Base-by-base conservation (phyloP, 2,888 invertebrate species). In the Labia minor region DNA sequence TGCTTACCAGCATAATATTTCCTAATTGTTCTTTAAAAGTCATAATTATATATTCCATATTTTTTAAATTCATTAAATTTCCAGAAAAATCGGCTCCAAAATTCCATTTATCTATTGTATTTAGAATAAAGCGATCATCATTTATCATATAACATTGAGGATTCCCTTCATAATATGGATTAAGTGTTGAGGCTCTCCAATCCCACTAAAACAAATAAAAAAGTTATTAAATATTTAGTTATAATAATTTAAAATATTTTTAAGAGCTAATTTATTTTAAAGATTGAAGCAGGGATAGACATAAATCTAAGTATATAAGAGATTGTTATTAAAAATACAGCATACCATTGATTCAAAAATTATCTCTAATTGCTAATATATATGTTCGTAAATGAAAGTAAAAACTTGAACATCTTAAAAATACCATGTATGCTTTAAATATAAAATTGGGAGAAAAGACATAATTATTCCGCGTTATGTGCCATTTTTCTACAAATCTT, bases 121-220 rank as follows among this genome's bases (percentile, higher is more conserved):
- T 82, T 62, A 86, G 81, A 74, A 96, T 89, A 70, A 95, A 86
- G 10, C 92, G 83, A 76, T 96, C 95, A 77, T 96, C 93, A 61
- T 84, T 84, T 37, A 97, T 88, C 81, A 85, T 85, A 72, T 80
- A 80, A 1, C 83, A 82, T 0, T 85, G 77, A 0, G 85, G 81
- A 77, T 94, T 95, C 0, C 90, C 92, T 78, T 96, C 95, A 73
- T 93, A 90, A 75, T 94, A 89, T 0, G 97, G 96, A 80, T 95
- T 95, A 66, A 96, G 78, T 0, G 94, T 90, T 63, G 85, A 89
- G 0, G 91, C 94, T 3, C 85, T 75, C 96, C 96, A 97, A 69
- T 85, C 76, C 92, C 94, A 95, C 83, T 88, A 72, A 62, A 77
- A 75, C n/a, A n/a, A n/a, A n/a, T n/a, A n/a, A n/a, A n/a, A n/a